These are phyloP conservation scores for Patella pellucida DNA, from an alignment of 2,888 invertebrate genomes.

Conservation along the genomic window DNA sequence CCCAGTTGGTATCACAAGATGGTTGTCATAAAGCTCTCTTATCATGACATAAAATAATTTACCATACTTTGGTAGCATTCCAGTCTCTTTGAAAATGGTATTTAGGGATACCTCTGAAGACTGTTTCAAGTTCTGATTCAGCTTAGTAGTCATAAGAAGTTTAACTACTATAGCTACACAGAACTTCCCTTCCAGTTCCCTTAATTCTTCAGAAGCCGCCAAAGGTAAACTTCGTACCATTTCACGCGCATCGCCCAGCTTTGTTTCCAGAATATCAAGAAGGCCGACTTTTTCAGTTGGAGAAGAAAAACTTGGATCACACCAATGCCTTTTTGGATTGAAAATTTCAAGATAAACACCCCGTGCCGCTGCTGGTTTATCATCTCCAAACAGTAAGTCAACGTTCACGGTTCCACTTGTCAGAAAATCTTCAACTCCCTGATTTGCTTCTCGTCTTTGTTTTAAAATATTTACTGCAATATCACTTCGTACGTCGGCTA, in stretches of 20 bases:
- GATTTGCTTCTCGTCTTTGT: background rate
- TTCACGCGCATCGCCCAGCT: background rate
- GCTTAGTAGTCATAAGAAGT: background rate
- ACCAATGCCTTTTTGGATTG: background rate
- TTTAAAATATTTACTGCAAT: background rate
- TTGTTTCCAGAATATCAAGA: background rate
- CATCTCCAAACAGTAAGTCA: background rate
- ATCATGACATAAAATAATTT: conserved; percentile 2
- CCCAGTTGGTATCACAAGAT: background rate
- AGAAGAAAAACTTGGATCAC: background rate
- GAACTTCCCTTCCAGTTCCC: background rate
- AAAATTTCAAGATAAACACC: background rate
- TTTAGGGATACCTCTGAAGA: background rate
- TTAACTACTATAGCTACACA: background rate
- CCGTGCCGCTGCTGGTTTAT: background rate
- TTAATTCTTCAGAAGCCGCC: background rate
- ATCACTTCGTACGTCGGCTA: background rate
- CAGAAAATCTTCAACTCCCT: background rate
- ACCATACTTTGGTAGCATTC: background rate
- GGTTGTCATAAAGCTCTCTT: background rate
- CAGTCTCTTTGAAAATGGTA: background rate
- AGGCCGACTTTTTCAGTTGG: background rate
- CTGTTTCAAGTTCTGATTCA: background rate
- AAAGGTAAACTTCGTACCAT: background rate
- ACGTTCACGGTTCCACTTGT: background rate